Evolutionary conservation across 1,140 invertebrate species (phyloP), one percentile per base, ranked within the genome.

Genomic region (Sycophaga agraensis): DNA sequence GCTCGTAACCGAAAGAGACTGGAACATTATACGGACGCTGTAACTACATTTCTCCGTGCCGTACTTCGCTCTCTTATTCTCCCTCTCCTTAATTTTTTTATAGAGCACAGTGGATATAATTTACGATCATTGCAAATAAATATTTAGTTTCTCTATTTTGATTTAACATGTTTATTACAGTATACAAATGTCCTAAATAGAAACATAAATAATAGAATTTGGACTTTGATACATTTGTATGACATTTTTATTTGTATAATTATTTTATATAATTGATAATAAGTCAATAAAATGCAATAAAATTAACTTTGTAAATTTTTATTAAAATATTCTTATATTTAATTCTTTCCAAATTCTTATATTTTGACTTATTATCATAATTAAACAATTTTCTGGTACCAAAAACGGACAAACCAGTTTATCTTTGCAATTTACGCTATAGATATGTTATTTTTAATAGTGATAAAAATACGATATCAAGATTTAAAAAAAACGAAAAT

Each of bases 1-100:
- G 73, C 73, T 78, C 76, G 75, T 76, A 79, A 78, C 75, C 76
- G 75, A 77, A 78, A 77, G 75, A 77, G 73, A 78, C 73, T 76
- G 69, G 61, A 76, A 57, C 67, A 66, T 70, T 63, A 26, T 56
- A 50, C 35, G 40, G 35, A 63, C 55, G 39, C 40, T 22, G 62
- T 59, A 64, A 59, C 56, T 58, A 63, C 39, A 42, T 19, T 59
- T 64, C 49, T 59, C 50, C 50, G 55, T 64, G 62, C 56, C 28
- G 35, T 48, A 37, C 31, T 42, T 59, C 50, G 14, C n/a, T 42
- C 45, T 59, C 14, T 67, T 39, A 42, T 48, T 14, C 48, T 58
- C n/a, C 14, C 22, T 26, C 14, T 64, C 45, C 37, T 39, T 43
- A 49, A 39, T 43, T 54, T 34, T 63, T 59, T 56, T 53, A 22